Percentiles rank a stretch among this genome's conserved stretches.
Conservation (phyloP, 2,888 invertebrate species). For the Hartigia nigra region DNA sequence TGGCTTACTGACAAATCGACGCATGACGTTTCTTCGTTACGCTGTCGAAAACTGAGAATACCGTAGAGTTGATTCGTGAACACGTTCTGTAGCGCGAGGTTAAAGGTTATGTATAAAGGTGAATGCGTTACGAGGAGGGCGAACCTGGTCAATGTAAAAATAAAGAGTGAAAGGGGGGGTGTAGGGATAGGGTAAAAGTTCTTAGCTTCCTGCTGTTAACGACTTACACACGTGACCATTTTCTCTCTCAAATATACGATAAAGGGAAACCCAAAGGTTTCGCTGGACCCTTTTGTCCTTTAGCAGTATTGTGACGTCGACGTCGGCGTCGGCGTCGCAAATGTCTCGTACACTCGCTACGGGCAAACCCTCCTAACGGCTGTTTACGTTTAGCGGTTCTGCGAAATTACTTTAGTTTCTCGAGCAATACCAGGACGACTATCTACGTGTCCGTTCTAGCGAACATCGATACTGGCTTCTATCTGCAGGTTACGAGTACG, state of each 20-base stretch:
- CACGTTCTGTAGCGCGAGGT: background rate
- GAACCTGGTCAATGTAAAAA: background rate
- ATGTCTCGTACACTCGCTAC: background rate
- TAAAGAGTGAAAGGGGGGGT: background rate
- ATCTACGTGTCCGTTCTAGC: background rate
- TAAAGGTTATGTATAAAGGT: background rate
- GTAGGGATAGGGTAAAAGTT: background rate
- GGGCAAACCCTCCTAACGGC: background rate
- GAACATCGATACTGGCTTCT: background rate
- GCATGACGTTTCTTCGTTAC: background rate
- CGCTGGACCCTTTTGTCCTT: background rate
- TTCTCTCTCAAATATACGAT: background rate
- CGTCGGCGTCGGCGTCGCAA: background rate
- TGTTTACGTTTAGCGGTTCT: background rate
- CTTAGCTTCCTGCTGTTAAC: background rate
- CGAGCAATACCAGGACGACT: background rate
- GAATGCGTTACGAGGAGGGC: background rate
- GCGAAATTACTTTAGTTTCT: background rate
- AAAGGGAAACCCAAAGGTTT: background rate
- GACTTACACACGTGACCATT: background rate
- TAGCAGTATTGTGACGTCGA: background rate
- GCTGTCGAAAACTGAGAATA: background rate
- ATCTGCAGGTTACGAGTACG: background rate
- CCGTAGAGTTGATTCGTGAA: background rate
- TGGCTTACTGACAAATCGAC: background rate